Evolutionary conservation across 2,888 invertebrate genomes (phyloP).

Genomic region (Leptinotarsa peninsularis): DNA sequence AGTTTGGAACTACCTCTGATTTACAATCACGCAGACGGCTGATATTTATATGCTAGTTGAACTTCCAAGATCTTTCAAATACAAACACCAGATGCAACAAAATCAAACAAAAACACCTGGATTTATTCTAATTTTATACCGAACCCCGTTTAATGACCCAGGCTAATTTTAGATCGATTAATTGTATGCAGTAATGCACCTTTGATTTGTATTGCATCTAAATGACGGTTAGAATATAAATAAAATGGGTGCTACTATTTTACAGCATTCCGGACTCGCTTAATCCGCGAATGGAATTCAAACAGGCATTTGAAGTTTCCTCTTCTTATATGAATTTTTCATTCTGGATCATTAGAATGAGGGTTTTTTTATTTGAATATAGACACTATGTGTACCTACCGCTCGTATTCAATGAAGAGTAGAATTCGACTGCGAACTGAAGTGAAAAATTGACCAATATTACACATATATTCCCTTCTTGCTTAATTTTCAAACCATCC

Average conservation of each 20-base stretch:
- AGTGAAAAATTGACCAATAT: too few species aligned
- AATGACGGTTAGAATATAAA: background rate
- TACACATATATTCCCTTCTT: too few species aligned
- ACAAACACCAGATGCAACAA: conserved; percentile 11
- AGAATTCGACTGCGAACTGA: too few species aligned
- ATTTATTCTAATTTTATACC: conserved; percentile 8
- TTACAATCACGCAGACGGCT: background rate
- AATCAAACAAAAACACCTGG: conserved; percentile 20
- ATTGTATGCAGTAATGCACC: background rate
- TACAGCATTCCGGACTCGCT: background rate
- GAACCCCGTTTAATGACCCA: conserved; percentile 10
- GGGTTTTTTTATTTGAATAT: too few species aligned
- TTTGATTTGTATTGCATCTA: background rate
- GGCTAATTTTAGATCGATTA: conserved; percentile 6
- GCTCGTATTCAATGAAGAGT: too few species aligned
- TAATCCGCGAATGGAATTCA: too few species aligned
- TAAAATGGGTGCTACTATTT: background rate
- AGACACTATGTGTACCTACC: too few species aligned
- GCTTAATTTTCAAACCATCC: too few species aligned
- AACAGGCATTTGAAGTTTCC: too few species aligned
- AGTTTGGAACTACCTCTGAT: background rate
- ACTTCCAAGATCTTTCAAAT: background rate
- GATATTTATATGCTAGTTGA: conserved; percentile 5
- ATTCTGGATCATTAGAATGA: too few species aligned
- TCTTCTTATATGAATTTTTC: too few species aligned